A percentile compares a stretch with the other conserved stretches of the same genome.
These are phyloP conservation scores for Oceanites oceanicus DNA, from an alignment of 2,113 vertebrate species.

Conservation along the genomic window DNA sequence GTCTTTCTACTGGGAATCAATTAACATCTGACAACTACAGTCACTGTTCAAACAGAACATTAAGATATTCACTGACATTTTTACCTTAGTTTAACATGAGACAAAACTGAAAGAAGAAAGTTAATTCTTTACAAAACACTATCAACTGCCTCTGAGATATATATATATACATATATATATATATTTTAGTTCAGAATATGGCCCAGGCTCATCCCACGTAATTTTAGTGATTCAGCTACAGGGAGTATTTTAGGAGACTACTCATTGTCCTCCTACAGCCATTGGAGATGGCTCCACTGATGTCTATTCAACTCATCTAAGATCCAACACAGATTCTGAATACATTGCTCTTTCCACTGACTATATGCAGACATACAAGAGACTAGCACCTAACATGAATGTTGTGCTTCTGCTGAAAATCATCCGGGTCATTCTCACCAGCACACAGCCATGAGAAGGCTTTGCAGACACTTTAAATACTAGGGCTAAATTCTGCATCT, in stretches of 20 bases:
- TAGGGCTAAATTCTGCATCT: neutral
- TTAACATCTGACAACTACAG: neutral
- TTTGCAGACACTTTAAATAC: neutral
- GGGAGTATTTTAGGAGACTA: neutral
- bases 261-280: neutral
- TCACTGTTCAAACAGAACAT: neutral
- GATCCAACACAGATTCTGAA: neutral
- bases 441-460: neutral
- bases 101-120: neutral
- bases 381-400: accelerated
- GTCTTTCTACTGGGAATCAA: neutral
- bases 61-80: neutral
- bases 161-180: no score
- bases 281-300: neutral
- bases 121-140: neutral
- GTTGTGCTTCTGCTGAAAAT: neutral
- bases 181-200: no score
- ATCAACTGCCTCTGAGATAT: neutral
- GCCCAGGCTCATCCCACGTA: neutral
- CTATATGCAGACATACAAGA: neutral
- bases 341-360: neutral
- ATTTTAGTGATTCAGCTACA: neutral
- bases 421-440: neutral
- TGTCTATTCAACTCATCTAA: neutral
- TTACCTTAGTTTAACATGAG: neutral